Evolutionary conservation across 2,113 vertebrate genomes (phyloP).

Genomic region (Muntiacus reevesi): DNA sequence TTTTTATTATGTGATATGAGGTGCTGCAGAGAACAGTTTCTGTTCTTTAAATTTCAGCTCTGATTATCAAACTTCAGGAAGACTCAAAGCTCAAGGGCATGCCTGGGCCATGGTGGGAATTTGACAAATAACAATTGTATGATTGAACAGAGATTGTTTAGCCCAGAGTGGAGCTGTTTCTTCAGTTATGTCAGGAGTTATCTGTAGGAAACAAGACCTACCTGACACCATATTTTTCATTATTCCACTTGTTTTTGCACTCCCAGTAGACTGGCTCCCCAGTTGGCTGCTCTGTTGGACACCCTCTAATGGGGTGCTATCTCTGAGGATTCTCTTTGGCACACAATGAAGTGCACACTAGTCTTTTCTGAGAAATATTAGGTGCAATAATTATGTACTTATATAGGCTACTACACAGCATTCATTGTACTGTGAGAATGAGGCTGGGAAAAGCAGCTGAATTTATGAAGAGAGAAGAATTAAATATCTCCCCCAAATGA

Average conservation of each 20-base stretch:
- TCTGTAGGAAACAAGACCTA: not conserved
- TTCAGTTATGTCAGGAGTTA: not conserved
- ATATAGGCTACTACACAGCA: not conserved
- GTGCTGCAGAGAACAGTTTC: not conserved
- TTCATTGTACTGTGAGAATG: not conserved
- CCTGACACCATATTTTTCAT: not conserved
- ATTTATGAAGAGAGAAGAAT: not conserved
- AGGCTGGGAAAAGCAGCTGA: not conserved
- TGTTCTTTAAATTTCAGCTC: not conserved
- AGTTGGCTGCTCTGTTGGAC: not conserved
- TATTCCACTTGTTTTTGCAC: not conserved
- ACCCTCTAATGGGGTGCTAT: not conserved
- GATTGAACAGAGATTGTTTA: not conserved
- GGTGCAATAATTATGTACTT: not conserved
- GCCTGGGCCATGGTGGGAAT: not conserved
- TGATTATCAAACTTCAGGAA: not conserved
- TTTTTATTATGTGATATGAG: not conserved
- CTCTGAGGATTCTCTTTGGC: not conserved
- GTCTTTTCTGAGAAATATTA: not conserved
- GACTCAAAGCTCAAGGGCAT: not conserved
- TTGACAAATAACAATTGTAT: not conserved
- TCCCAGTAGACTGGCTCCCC: not conserved
- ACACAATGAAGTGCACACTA: not conserved
- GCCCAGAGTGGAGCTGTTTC: not conserved
- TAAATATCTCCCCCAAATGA: not conserved